A percentile compares a stretch with the other conserved stretches of the same genome.
Conservation (phyloP, 2,797 vertebrate genomes). For the Girardinus metallicus region DNA sequence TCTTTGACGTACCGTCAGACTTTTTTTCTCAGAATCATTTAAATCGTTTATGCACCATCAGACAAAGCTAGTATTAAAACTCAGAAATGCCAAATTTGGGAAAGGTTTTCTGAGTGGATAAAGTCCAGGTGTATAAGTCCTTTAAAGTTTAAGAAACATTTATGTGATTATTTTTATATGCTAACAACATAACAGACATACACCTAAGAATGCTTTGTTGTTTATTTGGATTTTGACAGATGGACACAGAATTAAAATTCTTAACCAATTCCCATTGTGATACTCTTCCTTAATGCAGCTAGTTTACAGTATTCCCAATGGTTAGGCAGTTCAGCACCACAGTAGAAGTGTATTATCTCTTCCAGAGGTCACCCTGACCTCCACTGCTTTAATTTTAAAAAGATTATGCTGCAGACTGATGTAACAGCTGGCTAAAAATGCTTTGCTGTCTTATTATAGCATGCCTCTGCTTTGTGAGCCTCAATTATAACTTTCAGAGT, state of each 20-base stretch:
- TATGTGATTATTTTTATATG: no score
- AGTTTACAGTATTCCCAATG: background rate
- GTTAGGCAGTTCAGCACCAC: background rate
- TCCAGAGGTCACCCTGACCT: background rate
- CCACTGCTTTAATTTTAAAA: background rate
- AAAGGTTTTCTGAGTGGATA: no score
- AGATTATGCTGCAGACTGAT: background rate
- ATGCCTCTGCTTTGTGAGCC: background rate
- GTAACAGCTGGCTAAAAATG: conserved; percentile 13
- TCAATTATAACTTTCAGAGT: background rate
- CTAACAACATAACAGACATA: no score
- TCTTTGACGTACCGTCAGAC: no score
- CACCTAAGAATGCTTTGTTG: no score
- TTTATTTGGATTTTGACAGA: background rate
- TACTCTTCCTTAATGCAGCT: background rate
- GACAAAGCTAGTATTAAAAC: no score
- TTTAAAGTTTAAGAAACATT: no score
- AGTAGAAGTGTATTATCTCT: background rate
- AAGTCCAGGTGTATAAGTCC: no score
- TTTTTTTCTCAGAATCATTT: no score
- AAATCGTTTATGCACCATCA: no score
- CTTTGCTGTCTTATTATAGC: conserved; percentile 6
- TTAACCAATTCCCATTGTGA: background rate
- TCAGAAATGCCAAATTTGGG: no score
- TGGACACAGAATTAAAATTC: background rate